phyloP scores from a whole-genome alignment of 2,888 invertebrate genomes.

The Dicyrtoma fusca region DNA sequence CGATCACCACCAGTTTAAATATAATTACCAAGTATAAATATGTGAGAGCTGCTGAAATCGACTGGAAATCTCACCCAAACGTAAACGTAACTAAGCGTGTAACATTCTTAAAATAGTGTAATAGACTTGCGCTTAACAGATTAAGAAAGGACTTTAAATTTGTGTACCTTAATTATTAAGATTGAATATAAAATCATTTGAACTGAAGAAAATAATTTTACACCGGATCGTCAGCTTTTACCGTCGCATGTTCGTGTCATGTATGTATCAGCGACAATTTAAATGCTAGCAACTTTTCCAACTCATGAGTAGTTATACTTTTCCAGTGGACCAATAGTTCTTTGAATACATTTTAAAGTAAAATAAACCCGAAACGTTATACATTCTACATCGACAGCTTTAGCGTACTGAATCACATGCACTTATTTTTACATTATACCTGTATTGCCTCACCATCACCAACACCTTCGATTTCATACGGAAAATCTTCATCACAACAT shows the following conservation, averaged over 20 bases:
- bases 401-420: too few species aligned
- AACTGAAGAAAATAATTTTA: conserved; percentile 33
- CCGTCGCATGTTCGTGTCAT: conserved; percentile 8
- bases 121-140: conserved; percentile 20
- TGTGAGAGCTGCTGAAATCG: conserved; percentile 23
- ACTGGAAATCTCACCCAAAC: conserved; percentile 29
- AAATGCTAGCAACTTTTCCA: too few species aligned
- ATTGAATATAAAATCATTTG: conserved; percentile 28
- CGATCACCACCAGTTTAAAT: not conserved
- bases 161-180: conserved; percentile 34
- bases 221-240: conserved; percentile 12
- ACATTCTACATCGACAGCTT: not conserved
- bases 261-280: too few species aligned
- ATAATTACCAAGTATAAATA: not conserved
- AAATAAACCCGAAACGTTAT: conserved; percentile 24
- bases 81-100: not conserved
- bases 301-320: not conserved
- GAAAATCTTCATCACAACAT: too few species aligned
- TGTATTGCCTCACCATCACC: too few species aligned
- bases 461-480: too few species aligned
- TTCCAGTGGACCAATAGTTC: conserved; percentile 30
- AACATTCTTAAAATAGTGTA: conserved; percentile 25
- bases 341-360: conserved; percentile 15
- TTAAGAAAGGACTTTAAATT: conserved; percentile 28
- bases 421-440: too few species aligned